A percentile compares a stretch with the other conserved stretches of the same genome.
These are phyloP conservation scores for Oryzias sinensis DNA, from an alignment of 2,797 vertebrate genomes.

Conservation along the genomic window DNA sequence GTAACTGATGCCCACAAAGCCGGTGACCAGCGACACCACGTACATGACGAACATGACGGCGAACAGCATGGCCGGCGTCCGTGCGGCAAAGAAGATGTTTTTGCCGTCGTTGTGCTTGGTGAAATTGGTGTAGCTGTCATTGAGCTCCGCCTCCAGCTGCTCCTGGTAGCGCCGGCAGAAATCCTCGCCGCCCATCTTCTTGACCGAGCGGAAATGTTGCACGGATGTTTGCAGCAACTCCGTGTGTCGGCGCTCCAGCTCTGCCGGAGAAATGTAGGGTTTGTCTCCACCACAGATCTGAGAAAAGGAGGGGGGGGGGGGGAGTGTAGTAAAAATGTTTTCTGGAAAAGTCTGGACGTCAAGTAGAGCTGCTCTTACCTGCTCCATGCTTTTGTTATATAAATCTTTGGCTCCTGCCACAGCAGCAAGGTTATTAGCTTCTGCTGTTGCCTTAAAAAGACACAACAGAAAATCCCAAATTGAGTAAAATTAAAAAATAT, in stretches of 20 bases:
- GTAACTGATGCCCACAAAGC: conserved; percentile 88
- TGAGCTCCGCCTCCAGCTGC: conserved; percentile 89
- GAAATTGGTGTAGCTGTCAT: conserved; percentile 89
- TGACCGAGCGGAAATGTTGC: conserved; percentile 86
- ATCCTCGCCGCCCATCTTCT: conserved; percentile 98
- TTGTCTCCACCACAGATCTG: conserved; percentile 95
- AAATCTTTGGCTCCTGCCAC: conserved; percentile 91
- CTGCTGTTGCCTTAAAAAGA: conserved; percentile 87
- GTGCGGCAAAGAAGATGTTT: conserved; percentile 96
- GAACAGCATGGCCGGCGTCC: conserved; percentile 93
- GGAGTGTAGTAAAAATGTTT: too few species aligned
- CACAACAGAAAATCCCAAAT: too few species aligned
- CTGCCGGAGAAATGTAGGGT: conserved; percentile 89
- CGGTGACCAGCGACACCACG: conserved; percentile 88
- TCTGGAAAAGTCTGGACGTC: background rate
- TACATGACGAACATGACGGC: conserved; percentile 93
- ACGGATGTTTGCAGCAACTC: conserved; percentile 81
- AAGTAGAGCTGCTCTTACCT: conserved; percentile 69
- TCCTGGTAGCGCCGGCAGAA: conserved; percentile 92
- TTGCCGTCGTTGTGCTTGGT: conserved; percentile 96
- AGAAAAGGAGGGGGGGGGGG: background rate
- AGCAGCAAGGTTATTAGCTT: conserved; percentile 95
- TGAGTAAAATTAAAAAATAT: too few species aligned
- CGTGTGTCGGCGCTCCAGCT: conserved; percentile 87
- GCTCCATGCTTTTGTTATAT: conserved; percentile 91